Base-by-base conservation (phyloP, 2,113 vertebrate genomes). In the Gambusia holbrooki region DNA sequence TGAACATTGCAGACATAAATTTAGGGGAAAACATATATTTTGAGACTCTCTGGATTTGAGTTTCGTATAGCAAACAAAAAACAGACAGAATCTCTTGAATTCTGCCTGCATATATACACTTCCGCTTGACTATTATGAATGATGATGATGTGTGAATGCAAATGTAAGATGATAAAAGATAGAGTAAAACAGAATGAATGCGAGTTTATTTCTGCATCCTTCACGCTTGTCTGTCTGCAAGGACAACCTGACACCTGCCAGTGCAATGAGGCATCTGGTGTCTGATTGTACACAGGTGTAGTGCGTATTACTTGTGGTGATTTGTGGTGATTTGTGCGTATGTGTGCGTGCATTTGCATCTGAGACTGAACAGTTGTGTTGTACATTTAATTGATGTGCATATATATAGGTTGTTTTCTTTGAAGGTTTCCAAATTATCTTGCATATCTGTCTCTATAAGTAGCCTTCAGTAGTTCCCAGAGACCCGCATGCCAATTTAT, bases 181-280 rank as follows among this genome's bases (percentile, higher is more conserved):
- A 61, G 74, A 65, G 72, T 62, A 28, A 68, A 63, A 35, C 12
- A 68, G 75, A 65, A 78, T 63, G 58, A 73, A 84, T 79, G 76
- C 0, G 9, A 75, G 54, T 83, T 77, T 69, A 77, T 83, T 65
- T 73, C 48, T 71, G 68, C 73, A 83, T 77, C 83, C 82, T 90
- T 89, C 79, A 86, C 30, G 73, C 79, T 69, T 73, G 65, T 84
- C 80, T 85, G 75, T 86, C 75, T 64, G 74, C 83, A 88, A 90
- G 88, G 88, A 87, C 87, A 77, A 72, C 80, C 64, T 69, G 74
- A 84, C 90, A 89, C 85, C 80, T 84, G 89, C 69, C 75, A 79
- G 42, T 66, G 83, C 72, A 71, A 69, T 79, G 71, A 87, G 73
- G 84, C 84, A 85, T 85, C 74, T 84, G 89, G 73, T 74, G 30